Evolutionary conservation across 2,888 invertebrate species (phyloP), one percentile per base, ranked within the genome.

Genomic region (Pseudeuparius sepicola): DNA sequence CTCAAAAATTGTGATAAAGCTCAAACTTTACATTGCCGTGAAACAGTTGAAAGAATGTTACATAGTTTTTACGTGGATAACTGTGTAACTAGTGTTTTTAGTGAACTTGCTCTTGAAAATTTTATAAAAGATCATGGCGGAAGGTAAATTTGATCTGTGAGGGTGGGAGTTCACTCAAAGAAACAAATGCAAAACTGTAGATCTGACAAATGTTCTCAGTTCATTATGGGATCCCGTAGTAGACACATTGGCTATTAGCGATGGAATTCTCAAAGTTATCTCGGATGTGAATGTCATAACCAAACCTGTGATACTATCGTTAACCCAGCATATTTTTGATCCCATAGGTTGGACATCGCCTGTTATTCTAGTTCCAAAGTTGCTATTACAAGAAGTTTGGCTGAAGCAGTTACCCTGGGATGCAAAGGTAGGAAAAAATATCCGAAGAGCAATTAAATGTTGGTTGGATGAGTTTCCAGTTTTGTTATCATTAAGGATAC

Each of bases 131-230:
- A 41, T 41, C 4, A 34, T 38, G 38, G 17, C 14, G 1, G 35
- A 41, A 26, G 36, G 23, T 3, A 29, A 26, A 14, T 39, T 39
- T 12, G 31, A 40, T 14, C 14, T 39, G 4, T 20, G 42, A 40
- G 39, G 37, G 29, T 41, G 42, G 37, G 28, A 42, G 25, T 32
- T n/a, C n/a, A n/a, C n/a, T n/a, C n/a, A n/a, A n/a, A n/a, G n/a
- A n/a, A n/a, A n/a, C n/a, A n/a, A n/a, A n/a, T n/a, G n/a, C n/a
- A n/a, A n/a, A n/a, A n/a, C n/a, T n/a, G n/a, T n/a, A n/a, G n/a
- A n/a, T n/a, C n/a, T n/a, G n/a, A n/a, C n/a, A n/a, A n/a, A n/a
- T n/a, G n/a, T n/a, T n/a, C n/a, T n/a, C n/a, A n/a, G n/a, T n/a
- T n/a, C n/a, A n/a, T n/a, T n/a, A n/a, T n/a, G n/a, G n/a, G n/a